Evolutionary conservation across 2,888 invertebrate species (phyloP).

Genomic region (Halocaridina rubra): DNA sequence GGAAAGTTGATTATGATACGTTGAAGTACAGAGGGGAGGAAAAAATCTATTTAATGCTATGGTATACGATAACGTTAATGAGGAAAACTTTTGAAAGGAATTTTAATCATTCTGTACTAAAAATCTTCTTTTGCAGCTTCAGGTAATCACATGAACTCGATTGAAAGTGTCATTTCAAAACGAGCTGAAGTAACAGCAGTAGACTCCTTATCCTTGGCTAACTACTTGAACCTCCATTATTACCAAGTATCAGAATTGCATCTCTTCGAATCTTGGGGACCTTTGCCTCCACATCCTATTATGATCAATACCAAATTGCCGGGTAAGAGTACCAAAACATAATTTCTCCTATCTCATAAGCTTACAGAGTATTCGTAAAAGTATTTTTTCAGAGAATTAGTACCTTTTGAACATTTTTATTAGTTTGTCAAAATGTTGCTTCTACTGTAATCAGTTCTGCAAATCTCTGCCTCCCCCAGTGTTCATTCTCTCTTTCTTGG

Average conservation of each 20-base stretch:
- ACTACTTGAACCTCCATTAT: constrained; percentile 71
- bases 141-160: constrained; percentile 75
- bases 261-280: constrained; percentile 75
- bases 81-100: background rate
- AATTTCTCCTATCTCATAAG: background rate
- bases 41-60: no score
- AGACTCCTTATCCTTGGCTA: constrained; percentile 74
- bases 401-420: background rate
- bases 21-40: no score
- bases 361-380: background rate
- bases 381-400: background rate
- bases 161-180: constrained; percentile 75
- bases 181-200: constrained; percentile 77
- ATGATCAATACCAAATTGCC: constrained; percentile 74
- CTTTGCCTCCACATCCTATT: constrained; percentile 77
- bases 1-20: no score
- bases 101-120: constrained; percentile 32
- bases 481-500: background rate
- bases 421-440: background rate
- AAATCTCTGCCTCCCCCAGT: background rate
- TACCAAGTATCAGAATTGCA: constrained; percentile 40
- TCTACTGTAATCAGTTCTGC: background rate
- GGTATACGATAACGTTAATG: no score
- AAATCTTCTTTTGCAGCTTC: constrained; percentile 69
- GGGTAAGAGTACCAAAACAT: constrained; percentile 69